A percentile compares a stretch with the other conserved stretches of the same genome.
phyloP scores from a whole-genome alignment of 2,888 invertebrate species.

The Candidula unifasciata region DNA sequence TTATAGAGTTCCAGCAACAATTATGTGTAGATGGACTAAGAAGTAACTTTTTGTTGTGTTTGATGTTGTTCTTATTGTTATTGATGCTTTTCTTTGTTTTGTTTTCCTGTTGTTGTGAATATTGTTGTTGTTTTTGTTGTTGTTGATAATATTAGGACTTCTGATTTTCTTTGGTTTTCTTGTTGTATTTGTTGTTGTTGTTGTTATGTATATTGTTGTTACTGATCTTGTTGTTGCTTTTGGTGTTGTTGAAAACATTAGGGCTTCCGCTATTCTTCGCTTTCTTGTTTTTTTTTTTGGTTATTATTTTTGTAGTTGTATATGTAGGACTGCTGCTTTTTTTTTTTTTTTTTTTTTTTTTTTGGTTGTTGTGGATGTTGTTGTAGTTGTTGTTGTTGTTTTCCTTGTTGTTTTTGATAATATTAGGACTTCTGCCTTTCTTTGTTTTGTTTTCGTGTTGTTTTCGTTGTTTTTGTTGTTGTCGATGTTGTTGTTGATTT shows the following conservation, averaged over 20 bases:
- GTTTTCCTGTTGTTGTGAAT: neutral
- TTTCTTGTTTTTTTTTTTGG: too few relatives aligned
- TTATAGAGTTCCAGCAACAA: too few relatives aligned
- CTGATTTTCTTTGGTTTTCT: neutral
- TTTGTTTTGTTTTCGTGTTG: neutral
- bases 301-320: neutral
- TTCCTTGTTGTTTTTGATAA: too few relatives aligned
- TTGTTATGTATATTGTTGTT: too few relatives aligned
- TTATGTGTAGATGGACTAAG: neutral
- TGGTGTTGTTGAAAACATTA: neutral
- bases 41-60: neutral
- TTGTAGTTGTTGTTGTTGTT: neutral
- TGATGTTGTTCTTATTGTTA: neutral
- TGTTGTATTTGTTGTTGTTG: neutral
- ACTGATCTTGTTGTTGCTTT: too few relatives aligned
- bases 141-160: neutral
- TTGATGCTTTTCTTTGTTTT: neutral
- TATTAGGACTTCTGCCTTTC: too few relatives aligned
- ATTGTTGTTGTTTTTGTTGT: neutral
- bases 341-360: neutral
- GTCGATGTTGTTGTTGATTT: neutral
- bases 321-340: too few relatives aligned
- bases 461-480: neutral
- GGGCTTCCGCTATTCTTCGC: neutral
- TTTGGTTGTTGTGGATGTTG: neutral